Evolutionary conservation across 2,888 invertebrate species (phyloP), one percentile per base, ranked within the genome.

Genomic region (Idaea straminata): DNA sequence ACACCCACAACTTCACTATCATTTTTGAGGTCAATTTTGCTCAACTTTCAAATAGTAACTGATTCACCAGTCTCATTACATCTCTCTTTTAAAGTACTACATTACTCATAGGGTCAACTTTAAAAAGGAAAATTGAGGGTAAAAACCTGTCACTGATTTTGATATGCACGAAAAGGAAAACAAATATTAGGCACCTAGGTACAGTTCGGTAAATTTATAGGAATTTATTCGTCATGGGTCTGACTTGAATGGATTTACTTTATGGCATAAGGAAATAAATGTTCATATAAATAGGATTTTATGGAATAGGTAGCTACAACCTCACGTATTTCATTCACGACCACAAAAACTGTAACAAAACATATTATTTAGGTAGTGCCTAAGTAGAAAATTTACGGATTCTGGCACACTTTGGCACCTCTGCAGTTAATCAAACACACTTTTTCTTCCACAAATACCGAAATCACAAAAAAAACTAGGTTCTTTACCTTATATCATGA

Each of bases 1-100:
- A 65, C 59, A 81, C 62, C 68, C 68, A 77, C 36, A 78, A 47
- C 57, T 64, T 66, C 35, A 72, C 35, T 25, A 70, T 61, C 66
- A 73, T 74, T 62, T 64, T 71, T 13, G 47, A 47, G 47, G 10
- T 13, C 47, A 25, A 25, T 25, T 25, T 25, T 25, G 25, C 25
- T 25, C 25, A 25, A 25, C 25, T 25, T 25, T 25, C 25, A 15
- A 6, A n/a, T 36, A 4, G 5, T 13, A 34, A 60, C 61, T 65
- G 61, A 63, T 62, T 59, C 35, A 62, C 35, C 16, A 5, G 59
- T 5, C 15, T 47, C 7, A 13, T 13, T n/a, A 35, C 5, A 64
- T 4, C 47, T 47, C 47, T 13, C 47, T 47, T 47, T 47, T 47
- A 47, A 47, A 47, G 47, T 7, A 47, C 47, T 47, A 10, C 10